phyloP scores from a whole-genome alignment of 2,113 vertebrate genomes.

The Alectura lathami region DNA sequence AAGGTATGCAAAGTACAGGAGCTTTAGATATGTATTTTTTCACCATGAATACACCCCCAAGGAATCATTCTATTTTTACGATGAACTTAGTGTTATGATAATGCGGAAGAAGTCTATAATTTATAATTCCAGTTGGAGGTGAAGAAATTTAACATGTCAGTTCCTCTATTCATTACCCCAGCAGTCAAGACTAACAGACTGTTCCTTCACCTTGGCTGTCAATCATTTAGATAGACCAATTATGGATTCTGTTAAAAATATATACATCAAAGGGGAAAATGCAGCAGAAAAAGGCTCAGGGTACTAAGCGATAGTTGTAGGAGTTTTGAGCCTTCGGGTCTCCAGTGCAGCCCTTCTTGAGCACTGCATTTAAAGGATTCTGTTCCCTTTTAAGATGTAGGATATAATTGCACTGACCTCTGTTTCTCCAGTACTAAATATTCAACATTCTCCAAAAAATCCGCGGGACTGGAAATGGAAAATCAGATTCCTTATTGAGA shows the following conservation, averaged over 20 bases:
- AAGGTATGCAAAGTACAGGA: conserved; percentile 7
- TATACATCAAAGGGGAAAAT: background rate
- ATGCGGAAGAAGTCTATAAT: conserved; percentile 56
- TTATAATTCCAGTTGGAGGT: conserved; percentile 52
- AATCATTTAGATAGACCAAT: conserved; percentile 35
- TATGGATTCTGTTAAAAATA: background rate
- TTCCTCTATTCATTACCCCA: conserved; percentile 51
- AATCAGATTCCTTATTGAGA: conserved; percentile 4
- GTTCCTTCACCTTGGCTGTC: conserved; percentile 55
- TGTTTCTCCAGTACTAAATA: conserved; percentile 1
- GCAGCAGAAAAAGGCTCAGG: background rate
- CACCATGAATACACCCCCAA: conserved; percentile 41
- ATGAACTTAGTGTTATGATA: conserved; percentile 32
- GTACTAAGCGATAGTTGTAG: background rate
- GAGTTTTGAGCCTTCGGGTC: background rate
- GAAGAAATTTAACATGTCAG: conserved; percentile 56
- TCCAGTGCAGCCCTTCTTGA: background rate
- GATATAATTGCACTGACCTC: conserved; percentile 34
- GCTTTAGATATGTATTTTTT: conserved; percentile 41
- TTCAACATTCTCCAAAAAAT: background rate
- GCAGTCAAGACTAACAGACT: conserved; percentile 37
- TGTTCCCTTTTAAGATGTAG: background rate
- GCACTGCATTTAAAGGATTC: background rate
- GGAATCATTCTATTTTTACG: conserved; percentile 50
- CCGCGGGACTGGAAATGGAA: background rate